Base-by-base conservation (phyloP, 2,888 invertebrate species). In the Bugula neritina region DNA sequence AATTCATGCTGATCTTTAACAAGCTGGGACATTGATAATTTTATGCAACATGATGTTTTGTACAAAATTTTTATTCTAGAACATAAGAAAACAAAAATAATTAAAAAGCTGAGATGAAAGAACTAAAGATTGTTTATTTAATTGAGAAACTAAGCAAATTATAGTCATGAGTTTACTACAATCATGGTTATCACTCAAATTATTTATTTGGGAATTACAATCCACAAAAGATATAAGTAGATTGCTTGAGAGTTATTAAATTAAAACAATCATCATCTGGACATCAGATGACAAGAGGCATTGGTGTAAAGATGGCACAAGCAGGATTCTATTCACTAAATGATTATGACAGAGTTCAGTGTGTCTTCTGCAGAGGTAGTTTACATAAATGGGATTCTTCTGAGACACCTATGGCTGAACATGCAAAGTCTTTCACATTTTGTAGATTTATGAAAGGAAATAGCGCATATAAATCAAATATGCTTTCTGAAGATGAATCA, bases 331-430 rank as follows among this genome's bases (percentile, higher is more conserved):
- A 90, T 81, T 95, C 93, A 80, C 81, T 77, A 74, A 86, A 86
- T 13, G 88, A 89, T 74, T 90, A 13, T 25, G 96, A 96, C 84
- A 90, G 93, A 80, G 94, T 94, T 0, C 89, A 92, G 74, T 97
- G 96, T 82, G 95, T 92, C 82, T 91, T 92, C 80, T 97, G 97
- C 82, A 93, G 92, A 76, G 94, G 94, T 57, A 94, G 94, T 0
- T 87, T 97, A 1, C 91, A 92, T 79, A 93, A 94, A 81, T 97
- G 96, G 96, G 92, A 93, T 80, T 89, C 89, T 71, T 89, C 89
- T 72, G 96, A 96, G 82, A 89, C 91, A 76, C 94, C 95, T 0
- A 93, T 94, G 92, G 90, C 91, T 77, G 94, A 96, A 83, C 96
- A 97, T 84, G 93, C 93, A 0, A 88, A 90, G 57, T 94, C 94